These are phyloP conservation scores for Alcis repandata DNA, from an alignment of 2,888 invertebrate species.

Conservation along the genomic window DNA sequence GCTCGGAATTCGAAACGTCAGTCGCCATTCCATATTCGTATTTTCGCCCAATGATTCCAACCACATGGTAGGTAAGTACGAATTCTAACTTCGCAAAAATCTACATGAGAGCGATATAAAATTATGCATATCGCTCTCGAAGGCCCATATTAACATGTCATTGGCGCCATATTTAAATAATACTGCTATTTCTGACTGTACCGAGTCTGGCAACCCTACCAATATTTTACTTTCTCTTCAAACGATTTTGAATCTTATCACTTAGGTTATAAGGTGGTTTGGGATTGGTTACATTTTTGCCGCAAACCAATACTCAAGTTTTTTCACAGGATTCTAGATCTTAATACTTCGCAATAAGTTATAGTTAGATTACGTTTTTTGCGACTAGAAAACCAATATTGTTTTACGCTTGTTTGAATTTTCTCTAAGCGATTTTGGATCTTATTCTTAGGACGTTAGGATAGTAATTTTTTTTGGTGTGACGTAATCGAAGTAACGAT, in stretches of 20 bases:
- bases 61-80: background rate
- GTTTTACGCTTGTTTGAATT: conserved; percentile 11
- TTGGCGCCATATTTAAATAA: conserved; percentile 81
- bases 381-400: conserved; percentile 18
- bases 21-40: background rate
- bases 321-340: conserved; percentile 10
- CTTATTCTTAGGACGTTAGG: conserved; percentile 10
- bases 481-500: background rate
- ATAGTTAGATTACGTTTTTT: conserved; percentile 1
- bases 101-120: conserved; percentile 62
- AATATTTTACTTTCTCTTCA: background rate
- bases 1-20: too few species aligned
- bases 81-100: conserved; percentile 40
- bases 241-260: conserved; percentile 7
- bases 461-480: background rate
- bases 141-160: conserved; percentile 83
- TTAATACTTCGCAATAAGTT: background rate
- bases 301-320: conserved; percentile 3
- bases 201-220: background rate
- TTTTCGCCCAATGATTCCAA: too few species aligned
- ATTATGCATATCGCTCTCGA: conserved; percentile 81
- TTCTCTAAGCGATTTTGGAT: conserved; percentile 16
- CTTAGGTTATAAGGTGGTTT: background rate
- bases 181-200: conserved; percentile 62
- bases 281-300: background rate